Base-by-base conservation (phyloP, 2,113 vertebrate species). In the Semicossyphus pulcher region DNA sequence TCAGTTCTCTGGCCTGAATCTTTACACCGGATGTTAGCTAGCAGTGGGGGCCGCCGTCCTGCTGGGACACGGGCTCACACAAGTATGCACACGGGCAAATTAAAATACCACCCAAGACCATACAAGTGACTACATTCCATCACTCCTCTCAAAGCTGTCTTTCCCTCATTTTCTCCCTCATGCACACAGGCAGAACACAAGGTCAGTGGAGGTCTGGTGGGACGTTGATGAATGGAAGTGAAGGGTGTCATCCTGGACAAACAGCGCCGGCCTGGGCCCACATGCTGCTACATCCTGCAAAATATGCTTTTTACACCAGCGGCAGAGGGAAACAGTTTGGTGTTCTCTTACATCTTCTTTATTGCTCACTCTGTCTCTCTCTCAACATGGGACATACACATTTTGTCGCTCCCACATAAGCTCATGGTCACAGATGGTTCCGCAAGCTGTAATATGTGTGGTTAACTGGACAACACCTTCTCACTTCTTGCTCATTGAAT, bases 211-310 rank as follows among this genome's bases (percentile, higher is more conserved):
- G 83, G 79, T 90, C 80, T 84, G 66, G 34, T 0, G 59, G 78
- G 86, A 86, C 72, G 45, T 59, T 89, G 85, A 90, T 85, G 80
- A 84, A 90, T 89, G 87, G 62, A 89, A 78, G 78, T 88, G 85
- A 85, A 75, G 77, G 76, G 87, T 89, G 79, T 91, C 89, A 78
- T 90, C 82, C 84, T 87, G 81, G 75, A 88, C 77, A 90, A 92
- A 92, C 85, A 91, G 74, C 72, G 74, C 65, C 66, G 21, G 61
- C 65, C 63, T n/a, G 61, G 9, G 80, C 78, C 64, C 85, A 85
- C 90, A 90, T 87, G 88, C 83, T 80, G 86, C 79, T 81, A 71
- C 85, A 77, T 88, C 89, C 82, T 90, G 87, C 86, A 89, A 76
- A 88, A 92, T 89, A 86, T 42, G 76, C 51, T 76, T 74, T 73